Percentiles rank a stretch among this genome's conserved stretches.
phyloP scores from a whole-genome alignment of 2,888 invertebrate genomes.

The Callyntrura sp. region DNA sequence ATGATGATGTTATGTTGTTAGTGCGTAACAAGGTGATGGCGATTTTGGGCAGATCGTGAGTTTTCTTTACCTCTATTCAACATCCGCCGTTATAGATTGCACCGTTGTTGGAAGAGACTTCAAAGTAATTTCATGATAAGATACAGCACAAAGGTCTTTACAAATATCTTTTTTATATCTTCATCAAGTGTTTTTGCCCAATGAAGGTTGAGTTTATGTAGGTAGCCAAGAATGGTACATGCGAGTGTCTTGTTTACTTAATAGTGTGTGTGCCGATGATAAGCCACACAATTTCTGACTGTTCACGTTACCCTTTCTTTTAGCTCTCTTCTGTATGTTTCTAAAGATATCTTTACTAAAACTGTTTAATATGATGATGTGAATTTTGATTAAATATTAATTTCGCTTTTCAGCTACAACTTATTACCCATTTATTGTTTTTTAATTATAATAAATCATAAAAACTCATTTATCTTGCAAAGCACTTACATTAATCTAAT shows the following conservation, averaged over 20 bases:
- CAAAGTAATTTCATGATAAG: constrained; percentile 6
- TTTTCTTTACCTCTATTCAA: neutral
- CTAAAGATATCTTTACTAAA: neutral
- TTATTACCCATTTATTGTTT: no score
- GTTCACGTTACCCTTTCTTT: no score
- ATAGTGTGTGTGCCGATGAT: neutral
- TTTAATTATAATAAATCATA: no score
- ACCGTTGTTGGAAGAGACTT: constrained; percentile 66
- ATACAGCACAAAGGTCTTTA: neutral
- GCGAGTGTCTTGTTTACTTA: neutral
- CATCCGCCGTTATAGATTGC: constrained; percentile 60
- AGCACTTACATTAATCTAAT: no score
- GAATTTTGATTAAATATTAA: no score
- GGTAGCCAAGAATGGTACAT: neutral
- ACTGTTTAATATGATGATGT: neutral
- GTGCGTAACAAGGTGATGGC: neutral
- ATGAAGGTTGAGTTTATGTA: constrained; percentile 34
- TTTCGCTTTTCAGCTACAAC: no score
- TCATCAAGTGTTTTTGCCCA: constrained; percentile 30
- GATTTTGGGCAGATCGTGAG: no score
- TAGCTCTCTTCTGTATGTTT: neutral
- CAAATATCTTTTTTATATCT: neutral
- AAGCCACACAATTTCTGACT: neutral
- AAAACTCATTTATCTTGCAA: no score
- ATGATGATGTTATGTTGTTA: neutral